Conservation (phyloP, 2,113 vertebrate genomes). For the Malurus cyaneus region DNA sequence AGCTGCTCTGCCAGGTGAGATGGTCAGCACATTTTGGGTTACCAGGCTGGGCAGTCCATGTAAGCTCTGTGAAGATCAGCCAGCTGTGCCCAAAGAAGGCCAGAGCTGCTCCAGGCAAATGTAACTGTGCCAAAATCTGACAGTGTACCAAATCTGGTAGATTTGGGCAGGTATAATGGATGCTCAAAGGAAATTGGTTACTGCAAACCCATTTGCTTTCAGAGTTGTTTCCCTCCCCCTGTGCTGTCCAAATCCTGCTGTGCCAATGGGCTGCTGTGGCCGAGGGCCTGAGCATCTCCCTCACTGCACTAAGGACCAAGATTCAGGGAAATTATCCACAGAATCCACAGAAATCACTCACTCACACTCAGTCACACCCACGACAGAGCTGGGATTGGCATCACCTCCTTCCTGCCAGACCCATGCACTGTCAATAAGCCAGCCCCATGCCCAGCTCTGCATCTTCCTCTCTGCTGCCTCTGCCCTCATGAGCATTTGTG, state of each 20-base stretch:
- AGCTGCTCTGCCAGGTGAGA: neutral
- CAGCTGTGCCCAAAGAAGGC: neutral
- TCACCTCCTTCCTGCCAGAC: neutral
- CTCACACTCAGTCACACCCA: neutral
- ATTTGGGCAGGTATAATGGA: neutral
- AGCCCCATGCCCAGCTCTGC: neutral
- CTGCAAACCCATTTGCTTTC: neutral
- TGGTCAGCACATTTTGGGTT: neutral
- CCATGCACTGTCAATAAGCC: accelerated
- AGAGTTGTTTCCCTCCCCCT: neutral
- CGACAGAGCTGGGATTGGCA: neutral
- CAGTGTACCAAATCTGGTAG: neutral
- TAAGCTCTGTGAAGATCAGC: neutral
- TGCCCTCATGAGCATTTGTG: neutral
- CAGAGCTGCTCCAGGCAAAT: neutral
- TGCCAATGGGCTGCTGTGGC: accelerated
- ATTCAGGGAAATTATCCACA: neutral
- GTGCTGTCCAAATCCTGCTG: neutral
- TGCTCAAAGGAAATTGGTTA: neutral
- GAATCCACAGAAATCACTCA: neutral
- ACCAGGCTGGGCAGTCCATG: neutral
- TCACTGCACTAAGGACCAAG: neutral
- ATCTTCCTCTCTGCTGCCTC: neutral
- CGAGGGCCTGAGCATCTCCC: neutral
- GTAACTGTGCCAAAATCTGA: neutral